phyloP scores from a whole-genome alignment of 2,113 vertebrate genomes.

The Poeciliopsis retropinna region DNA sequence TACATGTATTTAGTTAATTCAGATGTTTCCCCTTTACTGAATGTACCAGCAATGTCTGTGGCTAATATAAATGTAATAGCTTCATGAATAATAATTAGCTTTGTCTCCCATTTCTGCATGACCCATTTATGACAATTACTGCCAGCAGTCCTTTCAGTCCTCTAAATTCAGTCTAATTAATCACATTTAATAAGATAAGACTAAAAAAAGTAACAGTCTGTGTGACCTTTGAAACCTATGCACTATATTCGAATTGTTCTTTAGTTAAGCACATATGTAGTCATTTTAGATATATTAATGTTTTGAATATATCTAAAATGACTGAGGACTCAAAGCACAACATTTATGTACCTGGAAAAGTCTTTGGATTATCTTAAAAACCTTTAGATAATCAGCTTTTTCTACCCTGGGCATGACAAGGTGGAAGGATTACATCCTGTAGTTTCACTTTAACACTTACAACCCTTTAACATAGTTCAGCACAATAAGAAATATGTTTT shows the following conservation, averaged over 20 bases:
- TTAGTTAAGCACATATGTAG: neutral
- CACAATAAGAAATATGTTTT: neutral
- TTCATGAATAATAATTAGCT: constrained; percentile 50
- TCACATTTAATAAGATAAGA: neutral
- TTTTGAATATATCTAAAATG: neutral
- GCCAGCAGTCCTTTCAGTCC: constrained; percentile 21
- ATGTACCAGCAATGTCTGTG: constrained; percentile 4
- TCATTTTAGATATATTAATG: neutral
- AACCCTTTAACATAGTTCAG: no score
- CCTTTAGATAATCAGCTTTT: neutral
- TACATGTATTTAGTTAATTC: constrained; percentile 1
- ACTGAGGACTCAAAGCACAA: neutral
- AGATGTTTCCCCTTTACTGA: neutral
- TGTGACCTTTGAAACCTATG: neutral
- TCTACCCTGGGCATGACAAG: no score
- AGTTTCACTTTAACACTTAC: no score
- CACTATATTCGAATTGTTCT: neutral
- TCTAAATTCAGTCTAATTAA: neutral
- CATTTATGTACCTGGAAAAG: neutral
- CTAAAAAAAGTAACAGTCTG: neutral
- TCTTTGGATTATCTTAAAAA: neutral
- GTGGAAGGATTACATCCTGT: no score
- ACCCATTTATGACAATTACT: constrained; percentile 36
- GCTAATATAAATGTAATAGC: constrained; percentile 24
- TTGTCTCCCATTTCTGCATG: constrained; percentile 33